Evolutionary conservation across 2,888 invertebrate genomes (phyloP).

Genomic region (Monochamus alternatus): DNA sequence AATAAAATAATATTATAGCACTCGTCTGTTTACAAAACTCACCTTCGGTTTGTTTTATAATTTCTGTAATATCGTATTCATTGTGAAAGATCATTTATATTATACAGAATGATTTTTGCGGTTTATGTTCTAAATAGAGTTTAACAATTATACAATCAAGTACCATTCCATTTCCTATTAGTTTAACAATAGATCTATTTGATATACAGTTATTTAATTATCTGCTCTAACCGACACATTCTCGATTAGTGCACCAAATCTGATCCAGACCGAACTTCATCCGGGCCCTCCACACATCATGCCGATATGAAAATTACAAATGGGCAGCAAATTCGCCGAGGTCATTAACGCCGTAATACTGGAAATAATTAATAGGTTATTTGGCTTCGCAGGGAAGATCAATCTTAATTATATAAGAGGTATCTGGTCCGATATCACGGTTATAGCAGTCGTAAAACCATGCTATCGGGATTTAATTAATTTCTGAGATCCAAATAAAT

Average conservation of each 20-base stretch:
- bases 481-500: constrained; percentile 21
- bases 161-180: too few relatives aligned
- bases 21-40: too few relatives aligned
- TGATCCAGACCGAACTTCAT: constrained; percentile 10
- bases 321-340: constrained; percentile 23
- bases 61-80: too few relatives aligned
- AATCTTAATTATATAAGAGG: constrained; percentile 30
- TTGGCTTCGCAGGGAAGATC: constrained; percentile 18
- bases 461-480: constrained; percentile 20
- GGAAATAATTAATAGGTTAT: constrained; percentile 25
- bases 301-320: constrained; percentile 15
- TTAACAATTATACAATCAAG: too few relatives aligned
- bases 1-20: too few relatives aligned
- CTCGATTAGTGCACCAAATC: constrained; percentile 1
- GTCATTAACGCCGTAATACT: constrained; percentile 23
- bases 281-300: neutral
- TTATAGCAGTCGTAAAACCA: constrained; percentile 26
- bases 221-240: neutral
- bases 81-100: too few relatives aligned
- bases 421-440: constrained; percentile 23
- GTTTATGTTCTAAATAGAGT: too few relatives aligned
- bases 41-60: too few relatives aligned
- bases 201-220: too few relatives aligned
- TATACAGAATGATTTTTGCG: too few relatives aligned
- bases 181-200: too few relatives aligned